These are phyloP conservation scores for Plagiodera versicolora DNA, from an alignment of 2,888 invertebrate genomes.

Conservation along the genomic window DNA sequence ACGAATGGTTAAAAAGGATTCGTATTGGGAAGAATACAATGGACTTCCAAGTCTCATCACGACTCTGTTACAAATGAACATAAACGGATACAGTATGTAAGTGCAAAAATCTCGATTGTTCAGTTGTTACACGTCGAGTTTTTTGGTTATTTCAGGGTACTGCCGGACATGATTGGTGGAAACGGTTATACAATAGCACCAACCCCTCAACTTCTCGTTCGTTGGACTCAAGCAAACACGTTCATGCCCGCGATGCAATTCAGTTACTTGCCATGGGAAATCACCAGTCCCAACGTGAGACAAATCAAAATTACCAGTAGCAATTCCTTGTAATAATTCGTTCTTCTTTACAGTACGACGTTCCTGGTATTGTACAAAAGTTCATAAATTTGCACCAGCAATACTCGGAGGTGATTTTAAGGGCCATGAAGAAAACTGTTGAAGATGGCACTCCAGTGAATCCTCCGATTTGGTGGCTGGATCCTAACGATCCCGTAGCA, in stretches of 20 bases:
- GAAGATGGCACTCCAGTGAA: conserved; percentile 71
- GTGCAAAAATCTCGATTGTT: no score
- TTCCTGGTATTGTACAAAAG: conserved; percentile 63
- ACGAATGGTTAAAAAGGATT: conserved; percentile 79
- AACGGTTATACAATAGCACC: conserved; percentile 51
- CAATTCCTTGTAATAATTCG: neutral
- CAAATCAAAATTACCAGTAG: no score
- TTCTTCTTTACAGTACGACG: conserved; percentile 52
- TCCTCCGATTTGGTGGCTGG: conserved; percentile 85
- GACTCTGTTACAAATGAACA: conserved; percentile 64
- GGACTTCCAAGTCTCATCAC: conserved; percentile 75
- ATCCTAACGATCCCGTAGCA: conserved; percentile 67
- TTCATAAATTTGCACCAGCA: conserved; percentile 68
- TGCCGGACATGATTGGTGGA: conserved; percentile 81
- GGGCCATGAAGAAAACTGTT: conserved; percentile 64
- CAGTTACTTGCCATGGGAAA: conserved; percentile 80
- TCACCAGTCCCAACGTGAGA: conserved; percentile 39
- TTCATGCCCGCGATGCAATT: conserved; percentile 81
- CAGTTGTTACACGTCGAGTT: no score
- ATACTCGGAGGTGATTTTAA: conserved; percentile 64
- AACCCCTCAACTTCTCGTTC: conserved; percentile 66
- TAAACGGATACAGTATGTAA: conserved; percentile 55
- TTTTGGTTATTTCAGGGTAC: conserved; percentile 53
- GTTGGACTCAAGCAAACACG: conserved; percentile 78
- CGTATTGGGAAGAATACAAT: conserved; percentile 68